Evolutionary conservation across 2,888 invertebrate genomes (phyloP), one percentile per base, ranked within the genome.

Genomic region (Scaptomyza polygonia): DNA sequence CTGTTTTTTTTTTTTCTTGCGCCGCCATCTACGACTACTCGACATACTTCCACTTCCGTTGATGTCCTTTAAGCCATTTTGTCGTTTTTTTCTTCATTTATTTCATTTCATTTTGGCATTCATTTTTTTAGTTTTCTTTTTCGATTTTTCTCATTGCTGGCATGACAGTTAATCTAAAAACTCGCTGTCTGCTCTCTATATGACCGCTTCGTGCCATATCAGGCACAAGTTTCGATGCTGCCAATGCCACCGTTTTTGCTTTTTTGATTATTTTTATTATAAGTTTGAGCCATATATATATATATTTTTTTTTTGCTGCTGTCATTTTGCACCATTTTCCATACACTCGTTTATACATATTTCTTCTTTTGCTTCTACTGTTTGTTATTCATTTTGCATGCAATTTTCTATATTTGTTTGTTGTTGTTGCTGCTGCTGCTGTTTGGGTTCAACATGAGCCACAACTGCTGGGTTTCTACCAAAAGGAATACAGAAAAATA

Each of bases 121-220:
- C 40, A 57, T 42, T 55, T 53, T 29, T 67, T 25, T 4, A n/a
- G n/a, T n/a, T n/a, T n/a, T n/a, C n/a, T n/a, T n/a, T n/a, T n/a
- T n/a, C n/a, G n/a, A n/a, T n/a, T 4, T 25, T 25, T 25, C 5
- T 25, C 25, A 25, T 40, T 64, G 42, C 40, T 32, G 40, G 18
- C 40, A 52, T 51, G 69, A 75, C 85, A 84, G 85, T 85, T 84
- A 85, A 86, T 84, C 85, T 79, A 69, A 72, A 72, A 81, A 86
- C 75, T 68, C 64, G 32, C 72, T 62, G 40, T 66, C 36, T 53
- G 45, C 48, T 57, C 57, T 43, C 58, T 67, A 68, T 72, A 81
- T 77, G 77, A 69, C 63, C 67, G 58, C 61, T 79, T 67, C 68
- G 74, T 82, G 85, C 67, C 75, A 75, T 80, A 76, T 83, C 78